Evolutionary conservation across 2,113 vertebrate genomes (phyloP).

Genomic region (Sterrhoptilus dennistouni): DNA sequence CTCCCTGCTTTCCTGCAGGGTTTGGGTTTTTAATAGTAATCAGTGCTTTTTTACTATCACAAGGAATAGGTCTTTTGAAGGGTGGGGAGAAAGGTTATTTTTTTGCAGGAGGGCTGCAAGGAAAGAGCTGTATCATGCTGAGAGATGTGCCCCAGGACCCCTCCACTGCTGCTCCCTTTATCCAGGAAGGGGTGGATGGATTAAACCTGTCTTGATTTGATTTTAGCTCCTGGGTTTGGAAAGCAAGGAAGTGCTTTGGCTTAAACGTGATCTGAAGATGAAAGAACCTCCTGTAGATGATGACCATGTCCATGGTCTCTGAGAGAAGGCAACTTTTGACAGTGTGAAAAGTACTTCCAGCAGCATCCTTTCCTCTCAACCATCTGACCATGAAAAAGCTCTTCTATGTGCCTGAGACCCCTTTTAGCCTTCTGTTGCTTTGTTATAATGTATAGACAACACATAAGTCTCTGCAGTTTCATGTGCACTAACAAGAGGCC

Average conservation of each 20-base stretch:
- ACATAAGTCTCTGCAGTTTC: background rate
- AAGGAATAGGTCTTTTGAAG: slow-evolving; percentile 19
- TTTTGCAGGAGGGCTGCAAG: background rate
- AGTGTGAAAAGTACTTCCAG: background rate
- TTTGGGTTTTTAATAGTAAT: slow-evolving; percentile 56
- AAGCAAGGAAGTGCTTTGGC: background rate
- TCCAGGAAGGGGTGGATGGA: background rate
- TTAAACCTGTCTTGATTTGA: background rate
- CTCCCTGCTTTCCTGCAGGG: slow-evolving; percentile 43
- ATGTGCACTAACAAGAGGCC: background rate
- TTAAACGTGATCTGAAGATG: background rate
- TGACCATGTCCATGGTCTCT: background rate
- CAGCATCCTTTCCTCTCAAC: background rate
- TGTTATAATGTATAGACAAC: background rate
- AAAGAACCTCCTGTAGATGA: background rate
- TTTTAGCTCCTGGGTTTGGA: background rate
- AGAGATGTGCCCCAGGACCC: background rate
- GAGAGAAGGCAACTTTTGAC: background rate
- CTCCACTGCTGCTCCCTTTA: background rate
- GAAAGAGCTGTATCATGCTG: background rate
- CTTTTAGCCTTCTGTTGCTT: background rate
- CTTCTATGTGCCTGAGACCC: background rate
- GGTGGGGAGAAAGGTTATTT: background rate
- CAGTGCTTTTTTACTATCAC: slow-evolving; percentile 8
- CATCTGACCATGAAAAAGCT: background rate